Conservation (phyloP, 2,797 vertebrate species). For the Urophycis tenuis region DNA sequence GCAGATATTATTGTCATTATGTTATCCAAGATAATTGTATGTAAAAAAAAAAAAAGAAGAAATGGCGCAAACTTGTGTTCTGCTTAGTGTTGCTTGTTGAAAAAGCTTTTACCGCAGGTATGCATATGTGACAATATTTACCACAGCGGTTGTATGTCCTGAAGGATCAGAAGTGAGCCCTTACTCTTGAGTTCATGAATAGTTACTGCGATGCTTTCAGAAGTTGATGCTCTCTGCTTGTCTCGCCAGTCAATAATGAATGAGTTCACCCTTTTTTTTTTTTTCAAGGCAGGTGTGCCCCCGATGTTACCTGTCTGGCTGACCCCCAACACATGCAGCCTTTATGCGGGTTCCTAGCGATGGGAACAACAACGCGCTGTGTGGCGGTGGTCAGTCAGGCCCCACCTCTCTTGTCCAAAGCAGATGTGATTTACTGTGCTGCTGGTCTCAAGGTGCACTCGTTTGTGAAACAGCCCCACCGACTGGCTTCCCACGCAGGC, state of each 20-base stretch:
- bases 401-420: not conserved
- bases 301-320: conserved; percentile 4
- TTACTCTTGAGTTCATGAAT: not conserved
- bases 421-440: no score
- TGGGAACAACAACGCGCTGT: not conserved
- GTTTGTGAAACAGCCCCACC: conserved; percentile 23
- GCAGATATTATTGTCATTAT: no score
- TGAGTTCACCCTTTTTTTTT: not conserved
- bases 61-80: no score
- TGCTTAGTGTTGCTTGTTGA: not conserved
- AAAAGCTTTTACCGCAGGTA: not conserved
- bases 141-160: not conserved
- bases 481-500: conserved; percentile 32
- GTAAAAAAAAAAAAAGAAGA: no score
- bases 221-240: no score
- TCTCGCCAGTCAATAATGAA: not conserved
- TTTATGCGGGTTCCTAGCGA: not conserved
- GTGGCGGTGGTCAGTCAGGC: not conserved
- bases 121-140: not conserved
- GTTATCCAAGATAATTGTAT: no score
- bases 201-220: not conserved
- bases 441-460: conserved; percentile 14
- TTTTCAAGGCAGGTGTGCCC: no score
- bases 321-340: not conserved
- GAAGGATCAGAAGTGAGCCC: not conserved